Percentiles rank a stretch among this genome's conserved stretches.
Conservation (phyloP, 2,797 vertebrate genomes). For the Acipenser ruthenus region DNA sequence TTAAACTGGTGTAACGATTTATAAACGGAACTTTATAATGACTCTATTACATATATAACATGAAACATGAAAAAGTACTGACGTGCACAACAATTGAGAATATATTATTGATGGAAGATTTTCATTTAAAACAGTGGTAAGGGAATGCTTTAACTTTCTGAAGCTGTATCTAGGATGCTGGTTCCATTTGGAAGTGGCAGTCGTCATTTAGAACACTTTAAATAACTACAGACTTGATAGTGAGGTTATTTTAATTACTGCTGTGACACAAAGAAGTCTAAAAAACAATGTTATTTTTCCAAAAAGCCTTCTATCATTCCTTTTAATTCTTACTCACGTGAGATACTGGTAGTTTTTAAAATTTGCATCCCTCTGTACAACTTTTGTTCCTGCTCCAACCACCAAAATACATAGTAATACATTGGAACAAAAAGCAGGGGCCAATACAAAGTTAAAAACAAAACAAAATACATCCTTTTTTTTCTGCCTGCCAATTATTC, state of each 20-base stretch:
- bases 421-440: too few species aligned
- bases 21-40: conserved; percentile 6
- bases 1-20: conserved; percentile 4
- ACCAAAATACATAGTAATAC: too few species aligned
- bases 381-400: too few species aligned
- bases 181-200: conserved; percentile 16
- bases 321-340: too few species aligned
- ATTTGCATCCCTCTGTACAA: too few species aligned
- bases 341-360: too few species aligned
- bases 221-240: background rate
- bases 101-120: background rate
- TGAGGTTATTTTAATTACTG: background rate
- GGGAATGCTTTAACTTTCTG: conserved; percentile 6
- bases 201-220: background rate
- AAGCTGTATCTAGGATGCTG: conserved; percentile 7
- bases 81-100: conserved; percentile 7
- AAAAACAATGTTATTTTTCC: too few species aligned
- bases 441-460: too few species aligned
- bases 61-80: conserved; percentile 9
- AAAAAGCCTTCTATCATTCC: too few species aligned
- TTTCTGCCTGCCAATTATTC: too few species aligned
- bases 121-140: background rate
- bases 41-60: conserved; percentile 12
- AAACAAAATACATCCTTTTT: too few species aligned
- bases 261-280: background rate